phyloP scores from a whole-genome alignment of 2,888 invertebrate genomes.

The Suillia variegata region DNA sequence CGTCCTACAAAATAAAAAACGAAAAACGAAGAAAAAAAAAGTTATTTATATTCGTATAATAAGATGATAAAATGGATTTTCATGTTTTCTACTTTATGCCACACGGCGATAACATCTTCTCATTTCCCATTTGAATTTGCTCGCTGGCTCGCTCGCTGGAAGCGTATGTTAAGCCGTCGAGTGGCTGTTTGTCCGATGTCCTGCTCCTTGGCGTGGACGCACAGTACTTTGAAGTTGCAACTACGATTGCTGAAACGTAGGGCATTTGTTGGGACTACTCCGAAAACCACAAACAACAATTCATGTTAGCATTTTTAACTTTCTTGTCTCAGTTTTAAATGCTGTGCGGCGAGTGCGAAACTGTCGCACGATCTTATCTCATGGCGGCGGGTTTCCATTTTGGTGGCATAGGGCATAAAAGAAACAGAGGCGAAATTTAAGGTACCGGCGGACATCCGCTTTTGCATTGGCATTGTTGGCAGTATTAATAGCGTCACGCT shows the following conservation, averaged over 20 bases:
- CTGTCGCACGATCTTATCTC: neutral
- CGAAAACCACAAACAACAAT: too few species aligned
- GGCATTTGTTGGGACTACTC: too few species aligned
- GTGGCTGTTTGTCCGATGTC: neutral
- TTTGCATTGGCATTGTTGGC: conserved; percentile 7
- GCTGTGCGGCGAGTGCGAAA: too few species aligned
- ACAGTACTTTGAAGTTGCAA: too few species aligned
- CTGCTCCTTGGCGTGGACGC: neutral
- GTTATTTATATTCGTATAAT: too few species aligned
- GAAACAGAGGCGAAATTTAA: conserved; percentile 12
- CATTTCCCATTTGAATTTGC: conserved; percentile 49
- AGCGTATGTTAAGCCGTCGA: conserved; percentile 27
- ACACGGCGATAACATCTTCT: conserved; percentile 48
- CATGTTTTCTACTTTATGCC: conserved; percentile 34
- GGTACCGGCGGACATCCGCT: conserved; percentile 42
- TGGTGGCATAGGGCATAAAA: neutral
- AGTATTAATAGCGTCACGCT: conserved; percentile 32
- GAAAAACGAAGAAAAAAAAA: too few species aligned
- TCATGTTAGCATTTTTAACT: too few species aligned
- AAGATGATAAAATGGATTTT: conserved; percentile 46
- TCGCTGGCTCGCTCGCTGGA: too few species aligned
- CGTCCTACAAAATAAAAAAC: conserved; percentile 5
- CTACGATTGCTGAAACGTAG: too few species aligned
- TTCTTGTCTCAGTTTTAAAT: too few species aligned
- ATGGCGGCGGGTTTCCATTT: too few species aligned